Base-by-base conservation (phyloP, 2,113 vertebrate genomes). In the Colistium nudipinnis region DNA sequence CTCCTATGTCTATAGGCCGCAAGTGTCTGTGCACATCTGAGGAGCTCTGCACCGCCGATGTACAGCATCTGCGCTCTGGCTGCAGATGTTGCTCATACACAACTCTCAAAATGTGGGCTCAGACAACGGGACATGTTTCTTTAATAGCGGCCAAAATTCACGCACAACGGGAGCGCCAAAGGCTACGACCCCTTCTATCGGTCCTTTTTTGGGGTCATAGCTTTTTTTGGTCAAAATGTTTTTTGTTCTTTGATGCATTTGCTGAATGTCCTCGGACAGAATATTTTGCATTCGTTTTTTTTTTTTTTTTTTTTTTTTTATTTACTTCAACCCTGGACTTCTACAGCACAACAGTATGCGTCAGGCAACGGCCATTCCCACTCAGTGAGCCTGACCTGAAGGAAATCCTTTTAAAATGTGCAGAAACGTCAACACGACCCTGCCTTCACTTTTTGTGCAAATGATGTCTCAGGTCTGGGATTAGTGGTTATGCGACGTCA, bases 21-120 rank as follows among this genome's bases (percentile, higher is more conserved):
- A 68, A 90, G 79, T 74, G 65, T 54, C 35, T 22, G 25, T 69
- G 81, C 74, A 87, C 81, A 83, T 87, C 78, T 80, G 83, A 90
- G 78, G 57, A 67, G 74, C 59, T 57, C 54, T 14, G 3, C 36
- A 59, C 82, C 80, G 30, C 61, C 41, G 74, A 70, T 60, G 47
- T 33, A 48, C 69, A 52, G 44, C 36, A 25, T 82, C 63, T 80
- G 65, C 71, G 60, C 45, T 76, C 61, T 74, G 62, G 48, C 84
- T 82, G 66, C 72, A 81, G 73, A 83, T 86, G 76, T 66, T 56
- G 45, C 64, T 65, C 24, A 62, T 51, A 41, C 64, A 43, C 62
- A 76, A 70, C 60, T 51, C 60, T 38, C 69, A 74, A 56, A 62
- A 56, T 28, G 20, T 3, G 2, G 25, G 38, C 52, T 38, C 47